These are phyloP conservation scores for Lophura nycthemera DNA, from an alignment of 2,113 vertebrate genomes.

Conservation along the genomic window DNA sequence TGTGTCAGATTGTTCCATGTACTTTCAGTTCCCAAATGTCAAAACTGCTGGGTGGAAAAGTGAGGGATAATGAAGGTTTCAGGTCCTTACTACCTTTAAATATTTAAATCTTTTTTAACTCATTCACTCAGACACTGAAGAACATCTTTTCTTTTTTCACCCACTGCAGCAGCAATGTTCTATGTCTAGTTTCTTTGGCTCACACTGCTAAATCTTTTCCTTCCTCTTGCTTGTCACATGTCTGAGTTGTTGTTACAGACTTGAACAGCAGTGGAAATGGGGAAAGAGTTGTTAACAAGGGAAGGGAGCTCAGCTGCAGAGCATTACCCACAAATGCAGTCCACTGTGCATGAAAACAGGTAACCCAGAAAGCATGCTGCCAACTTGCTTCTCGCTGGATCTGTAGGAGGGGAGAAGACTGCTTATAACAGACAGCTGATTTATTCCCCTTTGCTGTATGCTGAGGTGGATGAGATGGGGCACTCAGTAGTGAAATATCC, in stretches of 20 bases:
- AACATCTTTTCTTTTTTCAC: neutral
- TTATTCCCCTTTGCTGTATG: accelerated
- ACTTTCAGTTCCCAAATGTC: constrained; percentile 1
- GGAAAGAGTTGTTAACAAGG: neutral
- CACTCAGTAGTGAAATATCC: neutral
- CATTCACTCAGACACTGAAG: neutral
- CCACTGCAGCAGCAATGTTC: accelerated
- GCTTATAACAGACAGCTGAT: neutral
- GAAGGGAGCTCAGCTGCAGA: neutral
- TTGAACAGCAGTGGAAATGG: accelerated
- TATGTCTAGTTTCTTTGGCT: neutral
- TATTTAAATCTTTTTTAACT: neutral
- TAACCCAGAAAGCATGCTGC: neutral
- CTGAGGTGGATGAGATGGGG: neutral
- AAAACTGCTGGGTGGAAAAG: neutral
- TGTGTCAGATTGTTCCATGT: neutral
- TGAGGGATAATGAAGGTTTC: neutral
- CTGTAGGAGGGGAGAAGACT: neutral
- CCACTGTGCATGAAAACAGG: neutral
- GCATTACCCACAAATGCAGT: neutral
- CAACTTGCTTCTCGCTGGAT: accelerated
- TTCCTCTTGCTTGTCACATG: neutral
- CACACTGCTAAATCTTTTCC: neutral
- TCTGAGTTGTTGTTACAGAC: neutral
- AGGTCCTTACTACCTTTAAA: neutral